Percentiles rank a stretch among this genome's conserved stretches.
phyloP scores from a whole-genome alignment of 2,888 invertebrate genomes.

The Lasioglossum calceatum region DNA sequence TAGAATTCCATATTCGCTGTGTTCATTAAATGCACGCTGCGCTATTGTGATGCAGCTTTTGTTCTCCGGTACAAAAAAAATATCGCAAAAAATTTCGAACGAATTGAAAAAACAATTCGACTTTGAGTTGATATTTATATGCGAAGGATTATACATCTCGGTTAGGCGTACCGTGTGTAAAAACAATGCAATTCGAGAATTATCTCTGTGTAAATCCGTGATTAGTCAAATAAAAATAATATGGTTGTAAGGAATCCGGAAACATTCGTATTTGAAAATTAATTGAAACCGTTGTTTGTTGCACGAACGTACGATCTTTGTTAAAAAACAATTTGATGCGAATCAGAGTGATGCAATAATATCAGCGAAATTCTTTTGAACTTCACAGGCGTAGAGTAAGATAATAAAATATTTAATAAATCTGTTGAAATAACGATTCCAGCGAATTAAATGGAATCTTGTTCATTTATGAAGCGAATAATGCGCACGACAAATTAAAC shows the following conservation, averaged over 20 bases:
- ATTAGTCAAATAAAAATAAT: neutral
- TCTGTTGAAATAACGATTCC: neutral
- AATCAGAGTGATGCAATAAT: neutral
- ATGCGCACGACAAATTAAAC: neutral
- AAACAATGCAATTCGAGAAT: neutral
- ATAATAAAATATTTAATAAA: neutral
- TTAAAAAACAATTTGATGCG: neutral
- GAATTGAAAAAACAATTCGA: neutral
- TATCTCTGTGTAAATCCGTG: neutral
- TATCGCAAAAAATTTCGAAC: neutral
- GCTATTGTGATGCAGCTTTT: neutral
- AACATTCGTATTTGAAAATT: neutral
- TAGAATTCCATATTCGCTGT: neutral
- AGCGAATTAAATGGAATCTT: neutral
- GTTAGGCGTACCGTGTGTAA: neutral
- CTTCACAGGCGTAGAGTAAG: neutral
- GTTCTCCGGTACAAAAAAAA: neutral
- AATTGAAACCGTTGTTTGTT: neutral
- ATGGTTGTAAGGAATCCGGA: neutral
- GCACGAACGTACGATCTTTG: neutral
- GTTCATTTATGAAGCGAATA: neutral
- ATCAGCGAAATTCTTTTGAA: neutral
- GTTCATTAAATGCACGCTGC: neutral
- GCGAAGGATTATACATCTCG: neutral
- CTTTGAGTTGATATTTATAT: neutral